A percentile compares a stretch with the other conserved stretches of the same genome.
phyloP scores from a whole-genome alignment of 1,140 invertebrate genomes.

The Antheraea pernyi region DNA sequence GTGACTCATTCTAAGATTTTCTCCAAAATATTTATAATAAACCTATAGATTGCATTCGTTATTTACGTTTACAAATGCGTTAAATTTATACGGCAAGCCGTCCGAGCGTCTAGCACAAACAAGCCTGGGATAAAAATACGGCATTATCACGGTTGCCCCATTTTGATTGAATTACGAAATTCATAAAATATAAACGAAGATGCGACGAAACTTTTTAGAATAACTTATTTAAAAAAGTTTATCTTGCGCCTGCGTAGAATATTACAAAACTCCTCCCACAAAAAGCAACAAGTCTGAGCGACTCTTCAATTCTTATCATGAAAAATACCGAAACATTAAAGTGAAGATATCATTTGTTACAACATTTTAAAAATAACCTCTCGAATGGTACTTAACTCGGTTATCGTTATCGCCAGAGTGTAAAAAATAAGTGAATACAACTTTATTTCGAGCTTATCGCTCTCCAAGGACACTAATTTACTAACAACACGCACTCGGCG shows the following conservation, averaged over 20 bases:
- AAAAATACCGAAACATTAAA: no score
- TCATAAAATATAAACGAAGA: no score
- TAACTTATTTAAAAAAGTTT: not conserved
- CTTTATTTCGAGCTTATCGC: conserved; percentile 5
- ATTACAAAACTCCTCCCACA: conserved; percentile 38
- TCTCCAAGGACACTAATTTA: not conserved
- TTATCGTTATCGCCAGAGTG: not conserved
- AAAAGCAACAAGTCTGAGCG: conserved; percentile 34
- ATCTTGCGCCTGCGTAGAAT: conserved; percentile 40
- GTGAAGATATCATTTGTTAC: not conserved
- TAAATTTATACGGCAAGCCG: no score
- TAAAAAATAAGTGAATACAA: not conserved
- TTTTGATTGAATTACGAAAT: no score
- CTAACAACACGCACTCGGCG: not conserved
- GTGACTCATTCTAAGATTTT: no score
- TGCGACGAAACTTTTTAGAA: no score
- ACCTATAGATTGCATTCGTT: no score
- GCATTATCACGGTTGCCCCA: no score
- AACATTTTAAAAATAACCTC: not conserved
- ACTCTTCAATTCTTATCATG: not conserved
- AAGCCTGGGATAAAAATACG: no score
- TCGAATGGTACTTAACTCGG: not conserved
- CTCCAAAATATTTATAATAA: no score
- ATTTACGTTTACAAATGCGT: no score
- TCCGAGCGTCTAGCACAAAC: no score